Evolutionary conservation across 2,888 invertebrate genomes (phyloP).

Genomic region (Melanostoma scalare): DNA sequence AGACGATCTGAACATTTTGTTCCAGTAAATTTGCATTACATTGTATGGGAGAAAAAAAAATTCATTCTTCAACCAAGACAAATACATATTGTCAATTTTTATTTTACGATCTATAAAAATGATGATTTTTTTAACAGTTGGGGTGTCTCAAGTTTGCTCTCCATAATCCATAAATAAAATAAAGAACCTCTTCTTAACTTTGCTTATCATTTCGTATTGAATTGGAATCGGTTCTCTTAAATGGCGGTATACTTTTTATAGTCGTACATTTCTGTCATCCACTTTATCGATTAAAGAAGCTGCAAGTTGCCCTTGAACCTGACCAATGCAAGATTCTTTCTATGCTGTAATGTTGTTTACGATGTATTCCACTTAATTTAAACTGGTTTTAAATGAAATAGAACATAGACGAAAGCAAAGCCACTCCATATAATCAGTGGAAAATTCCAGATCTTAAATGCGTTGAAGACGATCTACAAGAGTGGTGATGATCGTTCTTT

Average conservation of each 20-base stretch:
- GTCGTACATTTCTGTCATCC: not conserved
- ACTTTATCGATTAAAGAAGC: slow-evolving; percentile 7
- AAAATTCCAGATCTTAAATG: slow-evolving; percentile 12
- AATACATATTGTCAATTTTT: too few species aligned
- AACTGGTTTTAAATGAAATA: slow-evolving; percentile 51
- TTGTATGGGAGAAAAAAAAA: too few species aligned
- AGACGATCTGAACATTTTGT: too few species aligned
- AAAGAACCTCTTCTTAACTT: too few species aligned
- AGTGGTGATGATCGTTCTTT: not conserved
- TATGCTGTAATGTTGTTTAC: not conserved
- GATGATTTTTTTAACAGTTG: too few species aligned
- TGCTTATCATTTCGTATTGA: too few species aligned
- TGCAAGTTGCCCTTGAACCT: slow-evolving; percentile 52
- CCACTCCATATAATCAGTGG: not conserved
- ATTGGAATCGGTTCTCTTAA: too few species aligned
- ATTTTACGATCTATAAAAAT: too few species aligned
- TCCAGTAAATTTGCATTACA: too few species aligned
- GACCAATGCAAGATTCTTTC: not conserved
- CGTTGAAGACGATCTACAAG: not conserved
- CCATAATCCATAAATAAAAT: too few species aligned
- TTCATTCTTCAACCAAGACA: too few species aligned
- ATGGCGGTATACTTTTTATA: not conserved
- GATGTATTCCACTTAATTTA: not conserved
- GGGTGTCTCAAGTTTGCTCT: too few species aligned
- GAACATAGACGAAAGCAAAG: slow-evolving; percentile 19